Conservation (phyloP, 1,140 invertebrate species). For the Orius insidiosus region DNA sequence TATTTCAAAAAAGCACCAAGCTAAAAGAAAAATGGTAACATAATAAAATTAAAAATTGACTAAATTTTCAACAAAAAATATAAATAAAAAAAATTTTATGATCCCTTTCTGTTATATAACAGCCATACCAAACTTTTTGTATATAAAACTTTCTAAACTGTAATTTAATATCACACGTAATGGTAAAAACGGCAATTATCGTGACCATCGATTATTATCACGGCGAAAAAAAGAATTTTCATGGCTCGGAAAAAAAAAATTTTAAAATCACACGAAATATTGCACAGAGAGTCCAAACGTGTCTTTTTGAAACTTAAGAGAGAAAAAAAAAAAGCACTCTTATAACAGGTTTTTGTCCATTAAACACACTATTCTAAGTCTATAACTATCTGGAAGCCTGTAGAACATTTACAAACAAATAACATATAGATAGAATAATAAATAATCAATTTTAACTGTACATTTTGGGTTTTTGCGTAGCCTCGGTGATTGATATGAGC, state of each 20-base stretch:
- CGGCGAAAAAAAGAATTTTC: background rate
- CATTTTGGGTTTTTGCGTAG: slow-evolving; percentile 3
- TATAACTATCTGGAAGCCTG: slow-evolving; percentile 15
- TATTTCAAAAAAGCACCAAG: slow-evolving; percentile 5
- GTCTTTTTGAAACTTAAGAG: slow-evolving; percentile 1
- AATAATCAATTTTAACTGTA: slow-evolving; percentile 11
- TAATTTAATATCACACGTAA: slow-evolving; percentile 7
- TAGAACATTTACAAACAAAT: slow-evolving; percentile 17
- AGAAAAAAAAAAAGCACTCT: slow-evolving; percentile 1
- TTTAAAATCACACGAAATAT: background rate
- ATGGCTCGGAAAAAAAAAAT: slow-evolving; percentile 1
- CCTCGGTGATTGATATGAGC: slow-evolving; percentile 10
- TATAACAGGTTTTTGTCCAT: slow-evolving; percentile 6
- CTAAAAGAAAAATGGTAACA: slow-evolving; percentile 5
- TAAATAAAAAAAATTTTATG: background rate
- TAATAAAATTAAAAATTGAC: slow-evolving; percentile 1
- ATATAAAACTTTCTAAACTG: background rate
- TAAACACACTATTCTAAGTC: slow-evolving; percentile 12
- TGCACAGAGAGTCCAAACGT: background rate
- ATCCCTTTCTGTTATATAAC: background rate
- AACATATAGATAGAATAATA: slow-evolving; percentile 12
- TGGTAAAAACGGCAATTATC: background rate
- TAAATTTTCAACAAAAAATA: slow-evolving; percentile 9
- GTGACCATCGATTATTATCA: background rate
- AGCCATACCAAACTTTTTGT: slow-evolving; percentile 9